These are phyloP conservation scores for Gambelia wislizenii DNA, from an alignment of 2,797 vertebrate species.

Conservation along the genomic window DNA sequence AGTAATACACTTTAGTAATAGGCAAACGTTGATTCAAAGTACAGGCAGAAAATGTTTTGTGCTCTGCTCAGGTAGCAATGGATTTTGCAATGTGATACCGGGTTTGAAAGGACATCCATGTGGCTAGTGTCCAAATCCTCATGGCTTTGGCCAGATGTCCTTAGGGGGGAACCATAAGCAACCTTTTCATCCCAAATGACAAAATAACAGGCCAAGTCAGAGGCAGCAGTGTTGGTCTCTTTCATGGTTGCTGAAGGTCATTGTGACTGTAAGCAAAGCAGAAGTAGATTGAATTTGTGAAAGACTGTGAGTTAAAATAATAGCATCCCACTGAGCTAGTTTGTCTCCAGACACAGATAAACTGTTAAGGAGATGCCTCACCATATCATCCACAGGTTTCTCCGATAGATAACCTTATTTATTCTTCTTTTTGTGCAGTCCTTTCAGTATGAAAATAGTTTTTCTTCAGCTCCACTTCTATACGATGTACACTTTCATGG, in stretches of 20 bases:
- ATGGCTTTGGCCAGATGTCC: not conserved
- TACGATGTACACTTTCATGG: conserved; percentile 4
- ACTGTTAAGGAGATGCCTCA: conserved; percentile 1
- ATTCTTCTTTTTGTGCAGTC: not conserved
- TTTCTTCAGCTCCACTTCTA: conserved; percentile 29
- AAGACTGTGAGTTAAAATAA: conserved; percentile 26
- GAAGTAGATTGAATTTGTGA: not conserved
- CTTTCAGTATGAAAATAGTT: conserved; percentile 1
- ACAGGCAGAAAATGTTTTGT: conserved; percentile 49
- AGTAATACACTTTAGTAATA: conserved; percentile 48
- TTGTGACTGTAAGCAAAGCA: conserved; percentile 6
- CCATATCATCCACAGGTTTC: conserved; percentile 34
- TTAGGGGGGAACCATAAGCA: not conserved
- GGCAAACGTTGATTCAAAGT: conserved; percentile 64
- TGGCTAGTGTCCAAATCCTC: conserved; percentile 4
- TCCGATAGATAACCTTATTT: conserved; percentile 47
- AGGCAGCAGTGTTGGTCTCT: not conserved
- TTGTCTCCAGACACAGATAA: conserved; percentile 18
- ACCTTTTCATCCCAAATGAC: conserved; percentile 28
- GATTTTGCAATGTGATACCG: conserved; percentile 54
- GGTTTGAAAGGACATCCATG: conserved; percentile 35
- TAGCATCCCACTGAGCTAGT: not conserved
- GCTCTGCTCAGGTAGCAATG: conserved; percentile 45
- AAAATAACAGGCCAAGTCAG: conserved; percentile 23
- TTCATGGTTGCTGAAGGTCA: conserved; percentile 29